These are phyloP conservation scores for Campylomormyrus numenius DNA, from an alignment of 2,113 vertebrate species.

Conservation along the genomic window DNA sequence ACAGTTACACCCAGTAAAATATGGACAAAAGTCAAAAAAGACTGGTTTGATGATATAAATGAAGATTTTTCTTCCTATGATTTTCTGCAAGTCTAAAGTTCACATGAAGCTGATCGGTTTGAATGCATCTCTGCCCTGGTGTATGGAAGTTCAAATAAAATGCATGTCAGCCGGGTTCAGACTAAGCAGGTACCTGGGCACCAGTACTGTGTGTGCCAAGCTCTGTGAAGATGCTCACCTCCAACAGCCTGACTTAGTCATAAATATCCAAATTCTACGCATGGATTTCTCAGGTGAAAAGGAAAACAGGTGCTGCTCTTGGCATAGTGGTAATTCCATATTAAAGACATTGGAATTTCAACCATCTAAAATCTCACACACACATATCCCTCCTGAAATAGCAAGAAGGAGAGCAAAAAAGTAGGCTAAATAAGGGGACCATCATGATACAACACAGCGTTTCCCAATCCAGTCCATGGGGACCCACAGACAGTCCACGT, in stretches of 20 bases:
- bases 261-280: slow-evolving; percentile 34
- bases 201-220: slow-evolving; percentile 22
- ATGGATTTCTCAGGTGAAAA: slow-evolving; percentile 20
- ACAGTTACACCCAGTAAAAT: slow-evolving; percentile 40
- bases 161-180: slow-evolving; percentile 24
- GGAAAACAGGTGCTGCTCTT: slow-evolving; percentile 26
- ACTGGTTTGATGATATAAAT: slow-evolving; percentile 20
- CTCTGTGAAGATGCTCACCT: slow-evolving; percentile 33
- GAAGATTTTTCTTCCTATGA: not conserved
- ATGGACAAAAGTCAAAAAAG: slow-evolving; percentile 30
- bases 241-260: slow-evolving; percentile 37
- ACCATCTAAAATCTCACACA: slow-evolving; percentile 28
- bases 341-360: slow-evolving; percentile 33
- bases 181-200: slow-evolving; percentile 31
- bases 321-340: slow-evolving; percentile 34
- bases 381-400: slow-evolving; percentile 28
- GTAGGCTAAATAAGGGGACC: slow-evolving; percentile 28
- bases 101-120: slow-evolving; percentile 24
- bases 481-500: not conserved
- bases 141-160: slow-evolving; percentile 29
- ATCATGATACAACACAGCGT: slow-evolving; percentile 12
- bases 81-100: slow-evolving; percentile 28
- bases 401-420: slow-evolving; percentile 15
- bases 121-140: slow-evolving; percentile 21
- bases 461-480: not conserved